Percentiles rank a stretch among this genome's conserved stretches.
phyloP scores from a whole-genome alignment of 1,140 invertebrate genomes.

The Apis florea region DNA sequence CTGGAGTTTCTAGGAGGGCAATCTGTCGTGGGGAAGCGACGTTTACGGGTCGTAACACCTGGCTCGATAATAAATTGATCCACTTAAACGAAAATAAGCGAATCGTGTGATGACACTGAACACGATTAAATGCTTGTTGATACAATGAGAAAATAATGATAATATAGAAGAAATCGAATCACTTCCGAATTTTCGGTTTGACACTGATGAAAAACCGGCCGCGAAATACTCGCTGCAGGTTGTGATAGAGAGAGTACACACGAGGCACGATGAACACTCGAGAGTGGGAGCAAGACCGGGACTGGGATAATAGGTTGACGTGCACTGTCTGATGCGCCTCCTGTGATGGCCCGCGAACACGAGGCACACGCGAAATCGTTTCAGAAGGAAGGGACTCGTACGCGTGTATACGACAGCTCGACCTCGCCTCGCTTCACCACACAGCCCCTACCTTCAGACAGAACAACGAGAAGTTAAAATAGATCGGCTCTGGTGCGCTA shows the following conservation, averaged over 20 bases:
- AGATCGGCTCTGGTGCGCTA: slow-evolving; percentile 51
- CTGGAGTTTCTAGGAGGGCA: not conserved
- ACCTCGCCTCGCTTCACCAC: slow-evolving; percentile 51
- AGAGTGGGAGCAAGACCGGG: slow-evolving; percentile 43
- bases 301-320: slow-evolving; percentile 44
- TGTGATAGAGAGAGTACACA: slow-evolving; percentile 43
- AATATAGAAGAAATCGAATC: not conserved
- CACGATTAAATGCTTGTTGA: not conserved
- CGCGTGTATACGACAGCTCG: slow-evolving; percentile 52
- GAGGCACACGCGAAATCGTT: slow-evolving; percentile 55
- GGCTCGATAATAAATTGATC: slow-evolving; percentile 35
- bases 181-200: slow-evolving; percentile 31
- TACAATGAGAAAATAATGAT: not conserved
- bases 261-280: slow-evolving; percentile 36
- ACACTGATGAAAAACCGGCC: slow-evolving; percentile 39
- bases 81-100: not conserved
- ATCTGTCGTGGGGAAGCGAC: not conserved
- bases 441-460: slow-evolving; percentile 34
- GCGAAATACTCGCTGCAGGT: slow-evolving; percentile 41
- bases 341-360: slow-evolving; percentile 44
- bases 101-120: not conserved
- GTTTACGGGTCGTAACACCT: slow-evolving; percentile 28
- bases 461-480: slow-evolving; percentile 63
- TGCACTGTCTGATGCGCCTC: slow-evolving; percentile 45
- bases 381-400: slow-evolving; percentile 32